Evolutionary conservation across 2,797 vertebrate genomes (phyloP), one percentile per base, ranked within the genome.

Genomic region (Crenuchus spilurus): DNA sequence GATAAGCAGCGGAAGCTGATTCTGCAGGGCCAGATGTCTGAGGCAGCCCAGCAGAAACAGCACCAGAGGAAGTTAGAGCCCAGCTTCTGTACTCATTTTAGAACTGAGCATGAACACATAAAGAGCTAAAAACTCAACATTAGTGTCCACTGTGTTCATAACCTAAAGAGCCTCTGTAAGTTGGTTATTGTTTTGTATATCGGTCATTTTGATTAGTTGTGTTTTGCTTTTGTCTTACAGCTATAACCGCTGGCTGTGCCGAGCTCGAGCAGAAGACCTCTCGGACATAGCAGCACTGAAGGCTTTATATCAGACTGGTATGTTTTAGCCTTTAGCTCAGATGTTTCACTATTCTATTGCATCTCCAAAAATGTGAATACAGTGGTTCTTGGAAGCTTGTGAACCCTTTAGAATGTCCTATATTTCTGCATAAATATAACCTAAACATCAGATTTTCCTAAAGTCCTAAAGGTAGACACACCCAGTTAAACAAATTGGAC

Each of bases 281-380:
- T 99, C 98, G 0, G 97, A 99, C 88, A 93, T 99, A 69, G 97
- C 97, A 51, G 96, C 97, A 0, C 92, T 99, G 61, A 99, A 99
- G 87, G 97, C 97, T 3, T 92, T 99, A 77, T 99, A 99, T 88
- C 96, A 98, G 84, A 97, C 97, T 16, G 97, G 98, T 99, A 76
- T 79, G 94, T 84, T 63, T 26, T 16, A 44, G 10, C 54, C 24
- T 63, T 14, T 58, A n/a, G 11, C 33, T 8, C 2, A 4, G 18
- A 31, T 5, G 5, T 18, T 16, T 37, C 14, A 18, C 22, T 51
- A 14, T 13, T n/a, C 13, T 48, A 16, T 48, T n/a, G n/a, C n/a
- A n/a, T n/a, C n/a, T n/a, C n/a, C n/a, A n/a, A n/a, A n/a, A n/a
- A n/a, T n/a, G n/a, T n/a, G n/a, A n/a, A n/a, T n/a, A n/a, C n/a